A percentile compares a stretch with the other conserved stretches of the same genome.
phyloP scores from a whole-genome alignment of 2,113 vertebrate species.

The Plecotus auritus region DNA sequence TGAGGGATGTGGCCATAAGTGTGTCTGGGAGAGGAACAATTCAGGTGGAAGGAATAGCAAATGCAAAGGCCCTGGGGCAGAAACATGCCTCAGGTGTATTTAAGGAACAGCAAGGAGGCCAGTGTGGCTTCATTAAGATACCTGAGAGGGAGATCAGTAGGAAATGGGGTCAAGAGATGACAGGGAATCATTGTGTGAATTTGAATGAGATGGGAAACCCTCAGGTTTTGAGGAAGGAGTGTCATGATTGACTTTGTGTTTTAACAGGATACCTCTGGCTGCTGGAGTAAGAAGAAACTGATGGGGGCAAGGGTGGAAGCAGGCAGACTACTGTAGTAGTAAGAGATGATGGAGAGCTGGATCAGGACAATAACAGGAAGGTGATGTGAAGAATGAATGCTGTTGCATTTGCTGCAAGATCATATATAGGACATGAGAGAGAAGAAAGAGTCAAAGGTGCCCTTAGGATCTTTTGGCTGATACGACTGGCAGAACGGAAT shows the following conservation, averaged over 20 bases:
- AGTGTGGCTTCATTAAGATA: not conserved
- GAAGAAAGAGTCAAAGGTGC: not conserved
- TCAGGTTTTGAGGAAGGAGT: not conserved
- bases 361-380: not conserved
- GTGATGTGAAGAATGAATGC: not conserved
- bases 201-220: not conserved
- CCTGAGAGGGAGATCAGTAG: not conserved
- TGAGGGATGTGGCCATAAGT: not conserved
- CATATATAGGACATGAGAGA: not conserved
- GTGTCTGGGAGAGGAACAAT: not conserved
- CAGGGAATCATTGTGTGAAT: not conserved
- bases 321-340: not conserved
- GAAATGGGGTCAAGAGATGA: not conserved
- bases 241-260: not conserved
- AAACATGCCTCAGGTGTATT: not conserved
- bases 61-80: not conserved
- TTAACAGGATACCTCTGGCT: not conserved
- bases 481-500: not conserved
- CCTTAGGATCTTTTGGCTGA: not conserved
- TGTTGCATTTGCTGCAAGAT: not conserved
- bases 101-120: not conserved
- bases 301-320: not conserved
- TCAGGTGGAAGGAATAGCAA: not conserved
- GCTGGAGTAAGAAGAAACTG: not conserved
- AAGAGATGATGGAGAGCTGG: not conserved